Percentiles rank a stretch among this genome's conserved stretches.
phyloP scores from a whole-genome alignment of 2,888 invertebrate genomes.

The Sipha maydis region DNA sequence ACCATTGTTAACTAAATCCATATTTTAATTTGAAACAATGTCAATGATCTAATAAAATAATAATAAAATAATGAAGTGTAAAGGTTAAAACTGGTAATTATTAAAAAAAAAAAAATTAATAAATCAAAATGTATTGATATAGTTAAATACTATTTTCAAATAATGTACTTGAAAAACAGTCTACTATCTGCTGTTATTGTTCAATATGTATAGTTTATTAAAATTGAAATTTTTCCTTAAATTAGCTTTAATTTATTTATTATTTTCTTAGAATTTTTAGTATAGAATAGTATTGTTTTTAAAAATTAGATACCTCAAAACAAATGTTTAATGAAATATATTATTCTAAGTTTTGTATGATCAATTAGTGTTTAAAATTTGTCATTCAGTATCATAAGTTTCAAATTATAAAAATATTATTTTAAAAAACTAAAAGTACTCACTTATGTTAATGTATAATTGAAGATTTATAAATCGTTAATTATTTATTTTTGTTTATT shows the following conservation, averaged over 20 bases:
- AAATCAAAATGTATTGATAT: no score
- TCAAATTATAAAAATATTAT: not conserved
- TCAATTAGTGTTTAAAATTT: not conserved
- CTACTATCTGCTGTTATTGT: no score
- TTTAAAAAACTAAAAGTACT: conserved; percentile 38
- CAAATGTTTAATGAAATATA: no score
- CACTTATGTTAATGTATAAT: not conserved
- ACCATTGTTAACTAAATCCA: conserved; percentile 39
- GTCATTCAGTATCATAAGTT: not conserved
- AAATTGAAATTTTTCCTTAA: no score
- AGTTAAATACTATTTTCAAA: no score
- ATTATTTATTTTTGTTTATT: not conserved
- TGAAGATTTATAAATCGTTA: not conserved
- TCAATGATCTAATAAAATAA: conserved; percentile 1
- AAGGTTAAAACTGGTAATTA: not conserved
- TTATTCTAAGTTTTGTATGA: not conserved
- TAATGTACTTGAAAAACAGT: no score
- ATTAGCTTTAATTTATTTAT: not conserved
- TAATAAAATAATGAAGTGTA: not conserved
- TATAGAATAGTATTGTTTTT: not conserved
- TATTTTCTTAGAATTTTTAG: not conserved
- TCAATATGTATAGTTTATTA: no score
- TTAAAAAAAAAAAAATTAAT: no score
- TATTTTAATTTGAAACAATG: not conserved
- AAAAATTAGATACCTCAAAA: not conserved